phyloP scores from a whole-genome alignment of 2,888 invertebrate species.

The Noctua janthina region DNA sequence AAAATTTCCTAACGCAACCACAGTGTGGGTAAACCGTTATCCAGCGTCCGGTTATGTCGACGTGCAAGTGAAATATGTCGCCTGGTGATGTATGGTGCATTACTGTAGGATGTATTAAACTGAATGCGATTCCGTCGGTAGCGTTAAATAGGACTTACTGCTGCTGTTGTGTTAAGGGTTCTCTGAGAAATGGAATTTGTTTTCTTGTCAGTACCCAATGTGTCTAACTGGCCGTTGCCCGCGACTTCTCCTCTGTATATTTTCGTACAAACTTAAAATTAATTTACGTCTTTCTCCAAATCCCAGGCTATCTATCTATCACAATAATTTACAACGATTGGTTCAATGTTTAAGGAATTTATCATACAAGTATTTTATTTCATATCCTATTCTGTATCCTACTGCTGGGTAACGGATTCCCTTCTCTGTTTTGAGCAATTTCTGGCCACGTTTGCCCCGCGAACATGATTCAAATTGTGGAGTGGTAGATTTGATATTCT shows the following conservation, averaged over 20 bases:
- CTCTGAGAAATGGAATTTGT: neutral
- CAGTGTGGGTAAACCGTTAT: constrained; percentile 48
- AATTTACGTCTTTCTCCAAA: too few relatives aligned
- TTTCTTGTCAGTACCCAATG: neutral
- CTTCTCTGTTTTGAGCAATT: too few relatives aligned
- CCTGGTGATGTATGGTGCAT: constrained; percentile 56
- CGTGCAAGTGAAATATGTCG: constrained; percentile 58
- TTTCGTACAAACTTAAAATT: too few relatives aligned
- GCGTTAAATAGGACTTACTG: constrained; percentile 49
- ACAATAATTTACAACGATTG: too few relatives aligned
- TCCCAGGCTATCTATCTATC: too few relatives aligned
- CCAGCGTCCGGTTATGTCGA: constrained; percentile 51
- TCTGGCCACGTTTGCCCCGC: too few relatives aligned
- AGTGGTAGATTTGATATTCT: too few relatives aligned
- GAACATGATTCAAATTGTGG: too few relatives aligned
- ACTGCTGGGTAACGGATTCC: too few relatives aligned
- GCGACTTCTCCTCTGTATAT: neutral
- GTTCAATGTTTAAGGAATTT: too few relatives aligned
- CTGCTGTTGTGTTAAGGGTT: constrained; percentile 4
- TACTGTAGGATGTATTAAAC: constrained; percentile 52
- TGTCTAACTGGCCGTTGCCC: neutral
- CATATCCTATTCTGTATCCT: too few relatives aligned
- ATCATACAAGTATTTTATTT: too few relatives aligned
- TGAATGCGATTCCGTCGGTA: constrained; percentile 47
- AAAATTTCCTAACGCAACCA: constrained; percentile 15